Evolutionary conservation across 2,797 vertebrate genomes (phyloP).

Genomic region (Psittacula derbiana): DNA sequence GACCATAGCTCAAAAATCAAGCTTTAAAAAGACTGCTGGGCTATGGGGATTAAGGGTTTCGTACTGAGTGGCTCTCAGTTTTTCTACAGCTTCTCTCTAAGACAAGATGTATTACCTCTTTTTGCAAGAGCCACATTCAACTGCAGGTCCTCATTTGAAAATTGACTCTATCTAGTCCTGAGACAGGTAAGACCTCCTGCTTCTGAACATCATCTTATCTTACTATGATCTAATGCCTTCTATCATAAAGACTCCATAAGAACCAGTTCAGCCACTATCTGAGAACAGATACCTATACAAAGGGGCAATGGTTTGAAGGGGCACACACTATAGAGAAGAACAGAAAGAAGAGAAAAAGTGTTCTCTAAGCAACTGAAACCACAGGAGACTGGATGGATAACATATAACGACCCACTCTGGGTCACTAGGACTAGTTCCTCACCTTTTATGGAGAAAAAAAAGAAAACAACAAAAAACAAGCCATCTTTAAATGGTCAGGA

Average conservation of each 20-base stretch:
- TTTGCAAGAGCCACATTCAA: neutral
- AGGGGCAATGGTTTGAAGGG: conserved; percentile 8
- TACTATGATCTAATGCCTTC: conserved; percentile 15
- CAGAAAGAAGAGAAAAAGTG: conserved; percentile 4
- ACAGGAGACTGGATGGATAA: neutral
- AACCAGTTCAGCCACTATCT: conserved; percentile 1
- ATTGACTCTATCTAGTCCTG: neutral
- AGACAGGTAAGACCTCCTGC: neutral
- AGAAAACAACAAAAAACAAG: neutral
- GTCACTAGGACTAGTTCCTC: conserved; percentile 18
- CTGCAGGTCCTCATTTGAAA: neutral
- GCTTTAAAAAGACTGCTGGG: neutral
- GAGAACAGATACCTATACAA: neutral
- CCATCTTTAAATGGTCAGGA: neutral
- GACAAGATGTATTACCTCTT: neutral
- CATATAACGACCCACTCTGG: conserved; percentile 4
- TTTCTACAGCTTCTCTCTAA: neutral
- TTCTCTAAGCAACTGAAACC: conserved; percentile 19
- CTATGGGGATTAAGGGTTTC: neutral
- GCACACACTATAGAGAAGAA: neutral
- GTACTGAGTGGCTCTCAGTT: neutral
- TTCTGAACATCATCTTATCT: neutral
- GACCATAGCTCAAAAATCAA: neutral
- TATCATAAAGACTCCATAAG: neutral
- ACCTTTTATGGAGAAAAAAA: neutral